A percentile compares a stretch with the other conserved stretches of the same genome.
phyloP scores from a whole-genome alignment of 2,797 vertebrate genomes.

The Rhinophrynus dorsalis region DNA sequence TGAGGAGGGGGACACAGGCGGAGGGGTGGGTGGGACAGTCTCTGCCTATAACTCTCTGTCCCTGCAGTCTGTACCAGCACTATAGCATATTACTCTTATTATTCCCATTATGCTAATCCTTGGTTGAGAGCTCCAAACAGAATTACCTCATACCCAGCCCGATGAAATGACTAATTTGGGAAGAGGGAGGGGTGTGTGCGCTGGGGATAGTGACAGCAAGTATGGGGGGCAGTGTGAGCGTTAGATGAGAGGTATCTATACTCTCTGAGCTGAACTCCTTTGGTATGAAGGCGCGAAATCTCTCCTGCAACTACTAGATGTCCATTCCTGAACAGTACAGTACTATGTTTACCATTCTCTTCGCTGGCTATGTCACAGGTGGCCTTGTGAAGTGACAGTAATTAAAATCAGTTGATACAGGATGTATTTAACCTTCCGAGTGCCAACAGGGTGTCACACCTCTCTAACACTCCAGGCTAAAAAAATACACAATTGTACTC shows the following conservation, averaged over 20 bases:
- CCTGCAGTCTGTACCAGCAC: constrained; percentile 27
- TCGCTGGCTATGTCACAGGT: too few relatives aligned
- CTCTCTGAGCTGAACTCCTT: constrained; percentile 15
- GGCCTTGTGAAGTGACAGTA: too few relatives aligned
- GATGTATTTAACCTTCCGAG: too few relatives aligned
- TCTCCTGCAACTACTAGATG: background rate
- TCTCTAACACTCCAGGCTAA: background rate
- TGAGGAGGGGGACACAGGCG: constrained; percentile 32
- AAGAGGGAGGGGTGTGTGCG: constrained; percentile 41
- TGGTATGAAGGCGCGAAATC: background rate
- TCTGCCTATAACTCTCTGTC: constrained; percentile 47
- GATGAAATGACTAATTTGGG: constrained; percentile 12
- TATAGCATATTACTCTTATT: constrained; percentile 44
- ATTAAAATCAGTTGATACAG: too few relatives aligned
- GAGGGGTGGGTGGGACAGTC: constrained; percentile 42
- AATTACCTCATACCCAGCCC: constrained; percentile 40
- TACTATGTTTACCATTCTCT: too few relatives aligned
- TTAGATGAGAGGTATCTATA: background rate
- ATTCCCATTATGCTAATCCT: constrained; percentile 42
- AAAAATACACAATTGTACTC: too few relatives aligned
- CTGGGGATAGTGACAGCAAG: constrained; percentile 15
- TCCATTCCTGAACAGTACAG: too few relatives aligned
- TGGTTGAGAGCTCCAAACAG: constrained; percentile 30
- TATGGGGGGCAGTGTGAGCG: background rate
- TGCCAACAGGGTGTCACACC: too few relatives aligned